Evolutionary conservation across 2,113 vertebrate species (phyloP).

Genomic region (Pelecanoides urinatrix): DNA sequence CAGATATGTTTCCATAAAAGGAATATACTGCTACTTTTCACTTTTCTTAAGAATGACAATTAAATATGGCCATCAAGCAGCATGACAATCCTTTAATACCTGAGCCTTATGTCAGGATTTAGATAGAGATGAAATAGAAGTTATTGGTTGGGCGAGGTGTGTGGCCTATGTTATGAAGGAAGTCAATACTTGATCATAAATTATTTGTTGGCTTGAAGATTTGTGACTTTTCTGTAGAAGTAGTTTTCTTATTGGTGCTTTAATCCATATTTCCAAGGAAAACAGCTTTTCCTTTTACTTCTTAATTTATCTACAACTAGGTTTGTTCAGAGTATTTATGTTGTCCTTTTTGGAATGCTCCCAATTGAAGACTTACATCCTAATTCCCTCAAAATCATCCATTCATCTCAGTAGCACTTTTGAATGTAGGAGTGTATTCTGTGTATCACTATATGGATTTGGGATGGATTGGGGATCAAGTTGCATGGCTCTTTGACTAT

Average conservation of each 20-base stretch:
- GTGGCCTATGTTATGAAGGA: neutral
- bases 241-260: neutral
- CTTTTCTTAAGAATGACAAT: neutral
- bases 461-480: neutral
- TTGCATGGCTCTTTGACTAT: neutral
- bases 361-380: neutral
- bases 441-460: neutral
- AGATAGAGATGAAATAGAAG: neutral
- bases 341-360: neutral
- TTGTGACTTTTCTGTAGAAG: neutral
- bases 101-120: neutral
- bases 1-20: neutral
- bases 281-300: neutral
- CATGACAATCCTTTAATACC: neutral
- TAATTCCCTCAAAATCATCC: neutral
- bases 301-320: neutral
- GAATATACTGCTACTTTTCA: neutral
- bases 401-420: neutral
- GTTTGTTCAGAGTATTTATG: neutral
- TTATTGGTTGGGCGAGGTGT: neutral
- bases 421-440: neutral
- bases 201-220: neutral
- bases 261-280: neutral
- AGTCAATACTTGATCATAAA: neutral
- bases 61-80: neutral